Evolutionary conservation across 2,888 invertebrate genomes (phyloP).

Genomic region (Mechanitis messenoides): DNA sequence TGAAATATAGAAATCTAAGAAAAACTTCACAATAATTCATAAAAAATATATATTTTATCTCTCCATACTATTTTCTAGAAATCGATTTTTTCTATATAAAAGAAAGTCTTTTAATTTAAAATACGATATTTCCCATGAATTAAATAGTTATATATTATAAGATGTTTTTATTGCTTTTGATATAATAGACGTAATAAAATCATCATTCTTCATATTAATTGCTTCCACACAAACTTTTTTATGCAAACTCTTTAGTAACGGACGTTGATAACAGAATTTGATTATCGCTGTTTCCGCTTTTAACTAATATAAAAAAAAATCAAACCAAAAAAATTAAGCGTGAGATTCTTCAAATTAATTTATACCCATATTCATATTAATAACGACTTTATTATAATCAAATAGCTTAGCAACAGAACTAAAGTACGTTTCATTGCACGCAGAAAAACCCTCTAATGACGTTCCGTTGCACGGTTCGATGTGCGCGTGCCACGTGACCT

Average conservation of each 20-base stretch:
- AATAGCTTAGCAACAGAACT: background rate
- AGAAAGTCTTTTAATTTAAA: background rate
- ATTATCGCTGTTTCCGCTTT: too few species aligned
- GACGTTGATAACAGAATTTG: background rate
- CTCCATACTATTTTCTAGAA: too few species aligned
- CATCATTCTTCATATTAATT: conserved; percentile 1
- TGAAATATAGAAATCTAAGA: background rate
- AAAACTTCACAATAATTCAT: background rate
- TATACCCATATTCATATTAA: too few species aligned
- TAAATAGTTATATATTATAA: background rate
- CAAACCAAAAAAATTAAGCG: too few species aligned
- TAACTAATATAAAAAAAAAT: too few species aligned
- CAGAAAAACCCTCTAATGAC: conserved; percentile 26
- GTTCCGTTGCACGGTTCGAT: conserved; percentile 33
- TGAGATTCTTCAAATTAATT: background rate
- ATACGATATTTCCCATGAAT: background rate
- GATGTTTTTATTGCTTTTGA: background rate
- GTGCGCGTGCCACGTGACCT: conserved; percentile 57
- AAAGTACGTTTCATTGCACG: conserved; percentile 12
- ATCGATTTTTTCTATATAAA: too few species aligned
- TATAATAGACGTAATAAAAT: background rate
- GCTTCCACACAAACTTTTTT: background rate
- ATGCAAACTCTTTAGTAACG: background rate
- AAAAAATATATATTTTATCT: background rate
- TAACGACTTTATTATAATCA: too few species aligned